A percentile compares a stretch with the other conserved stretches of the same genome.
These are phyloP conservation scores for Clanis bilineata DNA, from an alignment of 2,888 invertebrate genomes.

Conservation along the genomic window DNA sequence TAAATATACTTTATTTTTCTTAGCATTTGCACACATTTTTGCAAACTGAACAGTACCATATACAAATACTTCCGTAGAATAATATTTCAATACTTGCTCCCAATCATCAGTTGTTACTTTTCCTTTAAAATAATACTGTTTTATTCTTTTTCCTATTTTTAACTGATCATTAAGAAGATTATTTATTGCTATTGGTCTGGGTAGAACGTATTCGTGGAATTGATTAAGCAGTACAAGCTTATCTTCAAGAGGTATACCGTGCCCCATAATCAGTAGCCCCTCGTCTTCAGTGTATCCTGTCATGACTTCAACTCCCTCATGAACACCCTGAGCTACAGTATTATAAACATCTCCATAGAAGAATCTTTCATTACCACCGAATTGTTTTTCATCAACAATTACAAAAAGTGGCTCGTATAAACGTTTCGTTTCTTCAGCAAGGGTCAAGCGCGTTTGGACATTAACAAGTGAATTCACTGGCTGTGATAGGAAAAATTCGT, in stretches of 20 bases:
- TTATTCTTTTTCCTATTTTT: slow-evolving; percentile 44
- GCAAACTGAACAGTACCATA: slow-evolving; percentile 38
- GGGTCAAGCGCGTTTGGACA: slow-evolving; percentile 32
- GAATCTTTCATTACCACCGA: slow-evolving; percentile 50
- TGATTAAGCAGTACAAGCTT: slow-evolving; percentile 40
- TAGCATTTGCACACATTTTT: slow-evolving; percentile 37
- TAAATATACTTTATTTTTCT: slow-evolving; percentile 42
- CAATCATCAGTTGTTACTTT: slow-evolving; percentile 34
- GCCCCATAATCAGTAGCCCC: slow-evolving; percentile 57
- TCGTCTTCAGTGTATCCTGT: slow-evolving; percentile 87
- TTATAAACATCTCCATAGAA: slow-evolving; percentile 51
- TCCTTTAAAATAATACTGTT: slow-evolving; percentile 46
- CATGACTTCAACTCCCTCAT: slow-evolving; percentile 83
- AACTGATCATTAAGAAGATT: slow-evolving; percentile 43
- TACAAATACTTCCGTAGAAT: slow-evolving; percentile 39
- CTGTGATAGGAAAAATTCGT: slow-evolving; percentile 50
- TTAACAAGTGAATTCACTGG: slow-evolving; percentile 43
- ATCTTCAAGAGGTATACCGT: slow-evolving; percentile 25
- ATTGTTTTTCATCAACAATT: slow-evolving; percentile 49
- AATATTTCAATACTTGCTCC: slow-evolving; percentile 37
- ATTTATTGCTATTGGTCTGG: slow-evolving; percentile 38
- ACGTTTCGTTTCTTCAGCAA: slow-evolving; percentile 33
- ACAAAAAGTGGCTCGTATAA: slow-evolving; percentile 36
- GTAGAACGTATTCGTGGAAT: slow-evolving; percentile 48
- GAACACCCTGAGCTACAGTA: slow-evolving; percentile 65